These are phyloP conservation scores for Yoshiicerus persimilis DNA, from an alignment of 1,140 invertebrate species.

Conservation along the genomic window DNA sequence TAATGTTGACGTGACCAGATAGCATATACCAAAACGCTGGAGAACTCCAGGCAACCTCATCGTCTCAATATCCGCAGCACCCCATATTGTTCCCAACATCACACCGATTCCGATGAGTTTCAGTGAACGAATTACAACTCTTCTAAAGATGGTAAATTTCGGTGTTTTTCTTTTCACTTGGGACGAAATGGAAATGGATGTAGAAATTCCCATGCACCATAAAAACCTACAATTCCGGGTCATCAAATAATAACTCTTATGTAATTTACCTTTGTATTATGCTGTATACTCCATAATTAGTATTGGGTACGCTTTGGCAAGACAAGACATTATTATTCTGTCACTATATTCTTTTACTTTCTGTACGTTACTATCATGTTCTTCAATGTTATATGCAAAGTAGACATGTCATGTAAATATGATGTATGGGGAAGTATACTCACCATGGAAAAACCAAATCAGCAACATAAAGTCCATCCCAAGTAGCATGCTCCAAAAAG, in stretches of 20 bases:
- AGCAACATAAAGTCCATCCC: slow-evolving; percentile 90
- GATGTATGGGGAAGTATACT: too few relatives aligned
- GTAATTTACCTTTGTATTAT: background rate
- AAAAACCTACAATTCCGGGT: slow-evolving; percentile 84
- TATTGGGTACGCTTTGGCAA: too few relatives aligned
- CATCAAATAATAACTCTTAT: slow-evolving; percentile 93
- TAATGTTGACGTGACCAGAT: slow-evolving; percentile 70
- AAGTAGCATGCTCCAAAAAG: slow-evolving; percentile 84
- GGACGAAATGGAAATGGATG: slow-evolving; percentile 77
- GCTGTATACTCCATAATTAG: too few relatives aligned
- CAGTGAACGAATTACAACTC: slow-evolving; percentile 59
- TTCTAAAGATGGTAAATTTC: slow-evolving; percentile 56
- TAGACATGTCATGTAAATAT: too few relatives aligned
- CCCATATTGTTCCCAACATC: slow-evolving; percentile 61
- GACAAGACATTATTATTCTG: too few relatives aligned
- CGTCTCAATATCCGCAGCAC: slow-evolving; percentile 56
- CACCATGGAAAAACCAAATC: slow-evolving; percentile 94
- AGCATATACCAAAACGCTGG: slow-evolving; percentile 78
- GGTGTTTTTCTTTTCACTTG: slow-evolving; percentile 70
- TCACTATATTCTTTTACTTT: too few relatives aligned
- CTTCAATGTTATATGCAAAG: too few relatives aligned
- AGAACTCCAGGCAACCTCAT: slow-evolving; percentile 78
- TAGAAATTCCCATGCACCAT: slow-evolving; percentile 90
- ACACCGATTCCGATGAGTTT: slow-evolving; percentile 67
- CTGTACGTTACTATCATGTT: too few relatives aligned